A percentile compares a stretch with the other conserved stretches of the same genome.
These are phyloP conservation scores for Ambastaia sidthimunki DNA, from an alignment of 2,797 vertebrate species.

Conservation along the genomic window DNA sequence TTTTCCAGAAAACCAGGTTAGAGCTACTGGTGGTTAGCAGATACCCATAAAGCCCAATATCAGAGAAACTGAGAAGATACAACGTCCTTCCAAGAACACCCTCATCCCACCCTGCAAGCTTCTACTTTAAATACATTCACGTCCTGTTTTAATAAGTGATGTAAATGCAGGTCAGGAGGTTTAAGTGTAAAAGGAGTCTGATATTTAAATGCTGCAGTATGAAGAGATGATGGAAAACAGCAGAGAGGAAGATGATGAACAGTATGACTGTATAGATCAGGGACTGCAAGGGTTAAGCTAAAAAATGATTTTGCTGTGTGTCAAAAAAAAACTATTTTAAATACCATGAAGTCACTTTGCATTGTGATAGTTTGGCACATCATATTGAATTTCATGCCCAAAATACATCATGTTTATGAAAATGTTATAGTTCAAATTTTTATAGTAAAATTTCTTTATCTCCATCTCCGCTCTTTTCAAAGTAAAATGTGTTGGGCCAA, in stretches of 20 bases:
- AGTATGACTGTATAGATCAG: background rate
- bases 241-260: constrained; percentile 46
- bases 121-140: constrained; percentile 3
- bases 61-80: background rate
- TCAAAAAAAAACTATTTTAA: too few relatives aligned
- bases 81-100: constrained; percentile 14
- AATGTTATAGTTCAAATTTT: too few relatives aligned
- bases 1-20: constrained; percentile 33
- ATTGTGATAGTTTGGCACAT: too few relatives aligned
- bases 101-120: constrained; percentile 26
- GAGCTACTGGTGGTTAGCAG: constrained; percentile 36
- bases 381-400: too few relatives aligned
- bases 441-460: background rate
- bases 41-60: constrained; percentile 33
- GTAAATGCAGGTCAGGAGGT: background rate
- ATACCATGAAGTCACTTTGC: too few relatives aligned
- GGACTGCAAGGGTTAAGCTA: too few relatives aligned
- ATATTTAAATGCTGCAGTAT: background rate
- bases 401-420: too few relatives aligned
- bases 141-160: background rate
- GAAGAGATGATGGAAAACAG: constrained; percentile 30
- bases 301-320: too few relatives aligned
- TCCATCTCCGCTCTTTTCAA: constrained; percentile 56
- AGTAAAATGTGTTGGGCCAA: background rate
- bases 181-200: background rate